Base-by-base conservation (phyloP, 1,140 invertebrate species). In the Eriocheir sinensis region DNA sequence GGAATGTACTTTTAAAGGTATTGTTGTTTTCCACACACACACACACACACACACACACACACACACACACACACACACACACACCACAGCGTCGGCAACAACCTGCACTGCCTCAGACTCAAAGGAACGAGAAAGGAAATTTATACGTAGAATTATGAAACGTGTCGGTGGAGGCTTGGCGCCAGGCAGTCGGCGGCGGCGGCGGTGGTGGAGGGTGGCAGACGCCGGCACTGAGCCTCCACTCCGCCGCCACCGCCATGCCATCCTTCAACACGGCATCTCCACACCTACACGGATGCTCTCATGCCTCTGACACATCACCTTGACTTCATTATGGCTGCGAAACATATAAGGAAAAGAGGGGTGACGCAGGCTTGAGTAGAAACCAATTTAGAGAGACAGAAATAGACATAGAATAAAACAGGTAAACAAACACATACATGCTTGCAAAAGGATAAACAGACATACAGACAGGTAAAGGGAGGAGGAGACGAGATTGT, bases 51-150 rank as follows among this genome's bases (percentile, higher is more conserved):
- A 72, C 60, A 72, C 60, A 72, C 60, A 72, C 60, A 72, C 60
- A 72, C 60, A 72, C 60, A 72, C 60, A 72, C 60, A 72, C 60
- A 72, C 60, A 72, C 60, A 72, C 60, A 72, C 60, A 72, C 60
- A 72, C 60, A 72, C 60, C 60, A 72, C n/a, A 72, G n/a, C 60
- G 27, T 21, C 60, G 60, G 27, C n/a, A 72, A 72, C 60, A 72
- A 72, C 21, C n/a, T 3, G 60, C 0, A 72, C 60, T 72, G 60
- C 21, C 60, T n/a, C 60, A 72, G 60, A 72, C 60, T 72, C 60
- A 6, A 72, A n/a, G 60, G 60, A 72, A 72, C n/a, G 60, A 21
- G 60, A 72, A 72, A 72, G 60, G n/a, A 72, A 72, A 72, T 72
- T 72, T 72, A 72, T 72, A 72, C 60, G 60, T 72, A 72, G 27